These are phyloP conservation scores for Drosophila formosana DNA, from an alignment of 2,888 invertebrate genomes.

Conservation along the genomic window DNA sequence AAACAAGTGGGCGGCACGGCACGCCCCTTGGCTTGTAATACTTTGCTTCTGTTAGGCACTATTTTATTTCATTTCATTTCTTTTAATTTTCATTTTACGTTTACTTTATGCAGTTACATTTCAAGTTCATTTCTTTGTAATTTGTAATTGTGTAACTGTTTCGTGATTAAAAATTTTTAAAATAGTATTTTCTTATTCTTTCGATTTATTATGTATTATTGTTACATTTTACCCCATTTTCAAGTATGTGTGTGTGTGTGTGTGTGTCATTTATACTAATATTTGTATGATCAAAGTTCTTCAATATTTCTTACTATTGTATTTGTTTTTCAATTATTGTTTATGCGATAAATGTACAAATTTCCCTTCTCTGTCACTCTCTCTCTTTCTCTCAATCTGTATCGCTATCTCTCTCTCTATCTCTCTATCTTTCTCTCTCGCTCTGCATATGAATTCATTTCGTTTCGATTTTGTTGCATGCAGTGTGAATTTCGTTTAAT, in stretches of 20 bases:
- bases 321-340: slow-evolving; percentile 48
- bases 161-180: slow-evolving; percentile 41
- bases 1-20: slow-evolving; percentile 29
- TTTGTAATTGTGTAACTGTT: slow-evolving; percentile 39
- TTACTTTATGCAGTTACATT: slow-evolving; percentile 22
- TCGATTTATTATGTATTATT: slow-evolving; percentile 52
- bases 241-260: slow-evolving; percentile 27
- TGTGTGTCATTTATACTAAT: slow-evolving; percentile 41
- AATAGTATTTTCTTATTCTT: slow-evolving; percentile 41
- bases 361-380: slow-evolving; percentile 26
- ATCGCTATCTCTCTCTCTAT: slow-evolving; percentile 2
- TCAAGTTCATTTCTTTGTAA: slow-evolving; percentile 5
- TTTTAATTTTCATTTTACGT: not conserved
- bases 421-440: not conserved
- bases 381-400: slow-evolving; percentile 5
- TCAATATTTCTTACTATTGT: slow-evolving; percentile 43
- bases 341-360: slow-evolving; percentile 57
- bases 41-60: slow-evolving; percentile 73
- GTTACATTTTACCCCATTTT: slow-evolving; percentile 59
- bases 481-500: slow-evolving; percentile 56
- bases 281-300: slow-evolving; percentile 41
- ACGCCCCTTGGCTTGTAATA: slow-evolving; percentile 58
- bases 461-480: slow-evolving; percentile 15
- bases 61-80: slow-evolving; percentile 49
- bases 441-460: slow-evolving; percentile 20